Conservation (phyloP, 2,888 invertebrate species). For the Myopa testacea region DNA sequence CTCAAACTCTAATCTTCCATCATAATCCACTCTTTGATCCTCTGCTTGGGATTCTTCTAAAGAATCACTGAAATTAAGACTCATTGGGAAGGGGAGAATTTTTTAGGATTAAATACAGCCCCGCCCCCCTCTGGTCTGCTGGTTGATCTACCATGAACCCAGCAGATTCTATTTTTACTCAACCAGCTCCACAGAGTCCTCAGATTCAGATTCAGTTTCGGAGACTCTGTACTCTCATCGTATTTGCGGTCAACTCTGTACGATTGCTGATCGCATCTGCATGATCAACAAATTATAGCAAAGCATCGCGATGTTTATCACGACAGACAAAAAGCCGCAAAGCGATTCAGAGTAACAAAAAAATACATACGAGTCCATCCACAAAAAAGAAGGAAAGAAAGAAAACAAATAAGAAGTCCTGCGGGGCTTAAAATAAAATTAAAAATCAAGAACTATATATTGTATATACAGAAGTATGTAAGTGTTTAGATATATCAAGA, state of each 20-base stretch:
- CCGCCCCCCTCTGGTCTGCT: background rate
- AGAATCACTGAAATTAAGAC: too few relatives aligned
- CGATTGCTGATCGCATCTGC: constrained; percentile 33
- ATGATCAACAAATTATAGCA: constrained; percentile 43
- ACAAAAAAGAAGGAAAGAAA: background rate
- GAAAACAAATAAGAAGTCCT: background rate
- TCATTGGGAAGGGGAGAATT: too few relatives aligned
- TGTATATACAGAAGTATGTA: too few relatives aligned
- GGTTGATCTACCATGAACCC: background rate
- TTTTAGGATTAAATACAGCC: background rate
- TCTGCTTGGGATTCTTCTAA: background rate
- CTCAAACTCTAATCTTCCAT: background rate
- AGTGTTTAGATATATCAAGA: constrained; percentile 4
- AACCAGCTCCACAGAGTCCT: background rate
- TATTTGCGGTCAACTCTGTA: constrained; percentile 24
- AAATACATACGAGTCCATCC: background rate
- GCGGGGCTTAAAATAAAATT: constrained; percentile 9
- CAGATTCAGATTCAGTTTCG: background rate
- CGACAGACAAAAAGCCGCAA: constrained; percentile 22
- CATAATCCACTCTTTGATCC: background rate
- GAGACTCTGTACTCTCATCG: background rate
- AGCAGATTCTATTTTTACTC: constrained; percentile 11
- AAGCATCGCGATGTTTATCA: constrained; percentile 34
- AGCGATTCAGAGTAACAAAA: background rate
- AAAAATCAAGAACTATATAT: background rate